Evolutionary conservation across 2,888 invertebrate species (phyloP), one percentile per base, ranked within the genome.

Genomic region (Nymphalis polychloros): DNA sequence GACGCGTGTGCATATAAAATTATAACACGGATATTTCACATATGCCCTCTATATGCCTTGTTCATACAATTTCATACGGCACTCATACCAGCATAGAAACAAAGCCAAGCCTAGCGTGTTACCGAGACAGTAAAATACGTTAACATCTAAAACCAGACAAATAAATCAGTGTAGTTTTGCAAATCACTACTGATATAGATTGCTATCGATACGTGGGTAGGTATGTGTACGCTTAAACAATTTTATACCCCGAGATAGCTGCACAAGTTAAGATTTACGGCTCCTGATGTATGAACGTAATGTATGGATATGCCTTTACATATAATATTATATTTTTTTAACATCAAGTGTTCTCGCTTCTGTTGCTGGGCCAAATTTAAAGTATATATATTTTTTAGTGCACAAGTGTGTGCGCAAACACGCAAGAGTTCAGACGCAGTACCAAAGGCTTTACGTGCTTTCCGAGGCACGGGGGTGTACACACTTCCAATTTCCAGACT

Each of bases 201-300:
- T 81, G 78, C 81, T 83, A 83, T 87, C 84, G 79, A 83, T 84
- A 81, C 72, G 78, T 73, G 72, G 74, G 77, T 83, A 84, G 57
- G 57, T 80, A 80, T 83, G 81, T 80, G 78, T 76, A 79, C 53
- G 27, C 47, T 83, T 81, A 87, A 88, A 88, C 85, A 85, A 88
- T 88, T 85, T 86, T 84, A 84, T 85, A 85, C 81, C 77, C 77
- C 77, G 81, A 85, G 81, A 86, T 86, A 84, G 82, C 80, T 82
- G 79, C 84, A 82, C 86, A 89, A 89, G 86, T 87, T 87, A 80
- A 88, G 85, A 91, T 90, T 89, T 90, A 90, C 85, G 73, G 74
- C 55, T 70, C 74, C 71, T 64, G 60, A 53, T 55, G 57, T 53
- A 10, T 23, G 62, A 49, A 59, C 41, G 27, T 64, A 69, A 59